Evolutionary conservation across 2,888 invertebrate species (phyloP).

Genomic region (Microchrysa polita): DNA sequence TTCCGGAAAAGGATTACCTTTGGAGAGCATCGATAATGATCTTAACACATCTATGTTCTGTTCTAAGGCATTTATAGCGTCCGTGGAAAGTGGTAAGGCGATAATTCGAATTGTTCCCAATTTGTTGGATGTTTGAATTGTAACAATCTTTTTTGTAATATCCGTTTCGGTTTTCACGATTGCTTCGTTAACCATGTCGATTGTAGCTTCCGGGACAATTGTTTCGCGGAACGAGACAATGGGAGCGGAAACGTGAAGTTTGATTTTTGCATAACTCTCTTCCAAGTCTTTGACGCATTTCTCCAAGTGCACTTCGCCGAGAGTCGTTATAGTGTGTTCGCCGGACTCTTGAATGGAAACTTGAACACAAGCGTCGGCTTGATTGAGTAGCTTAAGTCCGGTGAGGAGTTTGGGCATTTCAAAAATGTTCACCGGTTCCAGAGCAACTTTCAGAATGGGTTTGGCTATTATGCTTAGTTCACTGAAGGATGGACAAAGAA

Average conservation of each 20-base stretch:
- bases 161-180: conserved; percentile 72
- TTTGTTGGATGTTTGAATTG: conserved; percentile 76
- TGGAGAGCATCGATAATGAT: conserved; percentile 56
- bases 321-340: conserved; percentile 92
- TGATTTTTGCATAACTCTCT: conserved; percentile 82
- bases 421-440: conserved; percentile 84
- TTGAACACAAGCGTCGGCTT: conserved; percentile 90
- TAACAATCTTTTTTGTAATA: conserved; percentile 68
- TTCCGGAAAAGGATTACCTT: conserved; percentile 57
- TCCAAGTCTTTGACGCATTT: conserved; percentile 93
- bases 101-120: conserved; percentile 76
- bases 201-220: conserved; percentile 79
- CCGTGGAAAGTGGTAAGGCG: conserved; percentile 79
- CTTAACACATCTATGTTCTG: conserved; percentile 76
- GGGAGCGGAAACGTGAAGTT: conserved; percentile 91
- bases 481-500: conserved; percentile 87
- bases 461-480: conserved; percentile 80
- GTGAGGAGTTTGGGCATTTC: conserved; percentile 79
- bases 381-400: conserved; percentile 87
- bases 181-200: conserved; percentile 87
- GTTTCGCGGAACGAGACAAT: conserved; percentile 98
- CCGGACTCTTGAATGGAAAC: conserved; percentile 92
- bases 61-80: conserved; percentile 77
- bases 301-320: conserved; percentile 97
- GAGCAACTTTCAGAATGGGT: conserved; percentile 92